Evolutionary conservation across 2,888 invertebrate species (phyloP), one percentile per base, ranked within the genome.

Genomic region (Stomorhina lunata): DNA sequence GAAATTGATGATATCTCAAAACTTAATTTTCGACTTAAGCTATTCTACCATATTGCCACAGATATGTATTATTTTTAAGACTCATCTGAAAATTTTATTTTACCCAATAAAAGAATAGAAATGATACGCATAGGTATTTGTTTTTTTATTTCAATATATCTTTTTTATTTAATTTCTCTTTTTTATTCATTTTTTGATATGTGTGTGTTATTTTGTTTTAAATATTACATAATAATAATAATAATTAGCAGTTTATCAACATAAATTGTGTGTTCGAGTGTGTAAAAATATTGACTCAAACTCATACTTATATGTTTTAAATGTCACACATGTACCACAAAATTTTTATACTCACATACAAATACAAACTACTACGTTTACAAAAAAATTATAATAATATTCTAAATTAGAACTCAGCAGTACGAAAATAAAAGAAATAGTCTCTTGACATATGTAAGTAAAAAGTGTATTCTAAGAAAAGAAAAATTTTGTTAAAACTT

Each of bases 181-280:
- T 29, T 2, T 22, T n/a, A n/a, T 55, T 45, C 12, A 45, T n/a
- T 48, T n/a, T 20, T 75, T 80, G 73, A 80, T 75, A 75, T 75
- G 80, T 73, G 72, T 72, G 37, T 73, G 53, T 65, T 15, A 45
- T 20, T 50, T 61, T 40, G 27, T 48, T 53, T 71, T 48, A 40
- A 61, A 37, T 69, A 75, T 45, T 69, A 69, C 37, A 75, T 68
- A 53, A 68, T 50, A 37, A 37, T 34, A 12, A 68, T 66, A 50
- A 32, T 68, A 53, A 63, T 61, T 71, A 78, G 50, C 65, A 59
- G 59, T 50, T 59, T 72, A 59, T 66, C 25, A 59, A 32, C 55
- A 68, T 66, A 57, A n/a, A 50, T 40, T 72, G n/a, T 40, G 12
- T 71, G 37, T 48, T 48, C 29, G 25, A 10, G 25, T 43, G 20